Evolutionary conservation across 2,797 vertebrate genomes (phyloP), one percentile per base, ranked within the genome.

Genomic region (Oreonectes daqikongensis): DNA sequence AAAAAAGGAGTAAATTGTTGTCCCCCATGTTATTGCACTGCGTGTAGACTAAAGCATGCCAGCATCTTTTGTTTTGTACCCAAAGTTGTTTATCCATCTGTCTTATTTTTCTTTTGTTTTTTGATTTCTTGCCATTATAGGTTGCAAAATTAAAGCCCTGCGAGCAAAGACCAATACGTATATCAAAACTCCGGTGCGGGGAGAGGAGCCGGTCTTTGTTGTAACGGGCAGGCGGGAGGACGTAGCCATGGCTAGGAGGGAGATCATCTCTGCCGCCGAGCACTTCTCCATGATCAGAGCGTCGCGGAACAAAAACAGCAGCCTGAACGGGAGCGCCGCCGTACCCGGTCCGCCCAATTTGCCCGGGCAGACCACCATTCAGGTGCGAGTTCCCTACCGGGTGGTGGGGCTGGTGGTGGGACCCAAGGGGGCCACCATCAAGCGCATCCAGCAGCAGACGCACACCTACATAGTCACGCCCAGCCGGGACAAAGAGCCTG

Each of bases 161-260:
- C 93, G 97, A 89, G 96, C 96, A 1, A 98, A 98, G 91, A 98
- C 96, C 91, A 98, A 98, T 93, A 98, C 96, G 83, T 98, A 98
- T 86, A 98, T 98, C 89, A 98, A 98, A 94, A 98, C 97, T 76
- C 97, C 97, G 0, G 96, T 98, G 65, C 95, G 97, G 22, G 97
- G 96, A 75, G 96, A 98, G 92, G 97, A 98, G 91, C 97, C 97
- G 24, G 95, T 98, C 79, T 98, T 98, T 83, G 96, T 98, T 89
- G 96, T 98, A 89, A 98, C 97, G 4, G 97, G 97, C 85, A 91
- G 97, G 87, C 93, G 97, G 87, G 97, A 98, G 89, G 97, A 98
- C 61, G 97, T 98, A 82, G 97, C 96, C 69, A 97, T 98, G 97
- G 97, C 97, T 61, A 90, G 96, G 77, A 93, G 96, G 87, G 97